These are phyloP conservation scores for Hybos culiciformis DNA, from an alignment of 2,888 invertebrate genomes.

Conservation along the genomic window DNA sequence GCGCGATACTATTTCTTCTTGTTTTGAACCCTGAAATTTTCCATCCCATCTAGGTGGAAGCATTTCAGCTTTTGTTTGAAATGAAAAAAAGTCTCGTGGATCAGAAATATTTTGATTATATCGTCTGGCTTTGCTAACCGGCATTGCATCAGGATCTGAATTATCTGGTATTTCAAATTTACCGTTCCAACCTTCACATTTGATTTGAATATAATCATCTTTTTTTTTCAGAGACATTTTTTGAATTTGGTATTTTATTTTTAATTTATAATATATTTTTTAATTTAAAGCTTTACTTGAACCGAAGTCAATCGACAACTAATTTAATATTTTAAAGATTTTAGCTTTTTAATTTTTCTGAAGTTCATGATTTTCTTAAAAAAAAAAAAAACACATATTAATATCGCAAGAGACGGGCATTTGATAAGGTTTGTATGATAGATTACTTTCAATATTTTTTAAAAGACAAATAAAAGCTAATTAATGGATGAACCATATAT, in stretches of 20 bases:
- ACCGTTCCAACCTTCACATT: conserved; percentile 36
- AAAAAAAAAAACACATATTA: too few species aligned
- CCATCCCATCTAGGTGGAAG: conserved; percentile 33
- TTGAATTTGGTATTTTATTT: neutral
- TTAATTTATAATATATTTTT: neutral
- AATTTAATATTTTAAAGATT: neutral
- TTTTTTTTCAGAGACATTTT: conserved; percentile 27
- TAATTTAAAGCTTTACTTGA: neutral
- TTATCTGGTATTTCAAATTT: too few species aligned
- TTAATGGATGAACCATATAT: too few species aligned
- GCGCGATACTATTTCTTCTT: conserved; percentile 24
- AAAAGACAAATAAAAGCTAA: too few species aligned
- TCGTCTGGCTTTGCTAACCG: conserved; percentile 27
- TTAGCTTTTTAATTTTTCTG: too few species aligned
- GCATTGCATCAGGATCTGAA: too few species aligned
- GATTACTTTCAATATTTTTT: too few species aligned
- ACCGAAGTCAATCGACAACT: neutral
- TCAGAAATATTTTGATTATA: conserved; percentile 31
- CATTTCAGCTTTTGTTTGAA: conserved; percentile 25
- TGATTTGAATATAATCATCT: conserved; percentile 33
- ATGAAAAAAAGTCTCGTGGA: conserved; percentile 31
- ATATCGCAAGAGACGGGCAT: too few species aligned
- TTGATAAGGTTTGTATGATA: too few species aligned
- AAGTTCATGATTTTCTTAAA: too few species aligned
- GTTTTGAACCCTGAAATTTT: conserved; percentile 25